phyloP scores from a whole-genome alignment of 2,113 vertebrate species.

The Python bivittatus region DNA sequence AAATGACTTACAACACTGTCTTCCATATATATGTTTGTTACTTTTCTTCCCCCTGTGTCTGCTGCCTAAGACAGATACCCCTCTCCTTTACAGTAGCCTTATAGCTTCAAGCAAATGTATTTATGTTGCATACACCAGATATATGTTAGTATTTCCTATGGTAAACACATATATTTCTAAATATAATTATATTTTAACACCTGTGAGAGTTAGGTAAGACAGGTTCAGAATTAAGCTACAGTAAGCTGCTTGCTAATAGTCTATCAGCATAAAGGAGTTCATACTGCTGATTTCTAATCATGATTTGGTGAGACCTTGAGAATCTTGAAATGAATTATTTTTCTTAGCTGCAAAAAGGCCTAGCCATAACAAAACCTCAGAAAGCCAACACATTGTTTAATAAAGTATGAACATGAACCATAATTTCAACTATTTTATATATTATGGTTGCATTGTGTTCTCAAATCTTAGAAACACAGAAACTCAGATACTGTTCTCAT shows the following conservation, averaged over 20 bases:
- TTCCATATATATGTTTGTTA: too few species aligned
- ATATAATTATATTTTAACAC: background rate
- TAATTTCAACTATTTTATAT: background rate
- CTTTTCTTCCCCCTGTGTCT: background rate
- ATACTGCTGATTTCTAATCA: background rate
- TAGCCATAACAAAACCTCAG: background rate
- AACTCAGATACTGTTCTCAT: rapidly evolving
- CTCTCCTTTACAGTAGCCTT: background rate
- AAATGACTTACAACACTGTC: background rate
- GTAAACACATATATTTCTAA: background rate
- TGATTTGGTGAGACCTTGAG: background rate
- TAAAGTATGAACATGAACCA: background rate
- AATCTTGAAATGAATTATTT: background rate
- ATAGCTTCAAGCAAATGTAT: background rate
- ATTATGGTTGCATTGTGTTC: background rate
- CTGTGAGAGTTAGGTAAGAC: background rate
- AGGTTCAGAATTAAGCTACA: background rate
- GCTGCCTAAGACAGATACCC: background rate
- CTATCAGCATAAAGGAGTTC: background rate
- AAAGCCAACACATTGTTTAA: background rate
- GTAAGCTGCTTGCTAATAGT: background rate
- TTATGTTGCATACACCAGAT: background rate
- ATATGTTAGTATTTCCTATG: background rate
- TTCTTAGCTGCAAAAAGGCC: background rate
- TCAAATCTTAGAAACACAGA: background rate